These are phyloP conservation scores for Actinia tenebrosa DNA, from an alignment of 64 coral and sea anemone genomes.

Conservation along the genomic window DNA sequence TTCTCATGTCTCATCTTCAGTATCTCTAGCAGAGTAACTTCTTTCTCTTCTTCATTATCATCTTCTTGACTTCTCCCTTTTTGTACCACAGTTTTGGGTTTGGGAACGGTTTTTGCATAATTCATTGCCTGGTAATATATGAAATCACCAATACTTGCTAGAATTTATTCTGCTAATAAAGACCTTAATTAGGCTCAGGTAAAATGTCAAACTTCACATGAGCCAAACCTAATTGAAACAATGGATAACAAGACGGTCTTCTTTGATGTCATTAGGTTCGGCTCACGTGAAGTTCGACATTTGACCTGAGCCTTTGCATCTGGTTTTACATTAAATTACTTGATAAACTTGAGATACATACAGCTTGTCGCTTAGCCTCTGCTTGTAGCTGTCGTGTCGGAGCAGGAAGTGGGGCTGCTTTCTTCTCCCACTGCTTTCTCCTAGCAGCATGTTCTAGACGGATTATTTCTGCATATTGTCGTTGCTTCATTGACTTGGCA, in stretches of 20 bases:
- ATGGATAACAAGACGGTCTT: too few species aligned
- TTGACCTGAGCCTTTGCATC: too few species aligned
- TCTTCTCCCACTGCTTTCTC: slow-evolving; percentile 42
- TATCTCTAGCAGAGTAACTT: slow-evolving; percentile 65
- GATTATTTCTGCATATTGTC: slow-evolving; percentile 75
- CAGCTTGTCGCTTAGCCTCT: slow-evolving; percentile 53
- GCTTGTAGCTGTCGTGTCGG: slow-evolving; percentile 54
- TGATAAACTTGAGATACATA: slow-evolving; percentile 10
- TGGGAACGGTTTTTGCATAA: slow-evolving; percentile 87
- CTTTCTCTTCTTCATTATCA: slow-evolving; percentile 1
- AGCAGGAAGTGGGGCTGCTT: background rate
- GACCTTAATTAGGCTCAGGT: too few species aligned
- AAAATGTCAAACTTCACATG: too few species aligned
- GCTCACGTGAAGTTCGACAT: too few species aligned
- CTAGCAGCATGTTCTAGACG: slow-evolving; percentile 57
- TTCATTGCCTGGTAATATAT: slow-evolving; percentile 58
- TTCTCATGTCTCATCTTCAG: slow-evolving; percentile 84
- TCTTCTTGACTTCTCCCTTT: background rate
- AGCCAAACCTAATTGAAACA: too few species aligned
- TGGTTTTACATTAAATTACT: too few species aligned
- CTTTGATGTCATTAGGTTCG: too few species aligned
- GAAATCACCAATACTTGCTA: background rate
- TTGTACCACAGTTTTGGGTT: slow-evolving; percentile 35
- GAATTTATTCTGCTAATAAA: too few species aligned
- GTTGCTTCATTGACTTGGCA: slow-evolving; percentile 55